Evolutionary conservation across 2,888 invertebrate genomes (phyloP), one percentile per base, ranked within the genome.

Genomic region (Lepetodrilus schrolli): DNA sequence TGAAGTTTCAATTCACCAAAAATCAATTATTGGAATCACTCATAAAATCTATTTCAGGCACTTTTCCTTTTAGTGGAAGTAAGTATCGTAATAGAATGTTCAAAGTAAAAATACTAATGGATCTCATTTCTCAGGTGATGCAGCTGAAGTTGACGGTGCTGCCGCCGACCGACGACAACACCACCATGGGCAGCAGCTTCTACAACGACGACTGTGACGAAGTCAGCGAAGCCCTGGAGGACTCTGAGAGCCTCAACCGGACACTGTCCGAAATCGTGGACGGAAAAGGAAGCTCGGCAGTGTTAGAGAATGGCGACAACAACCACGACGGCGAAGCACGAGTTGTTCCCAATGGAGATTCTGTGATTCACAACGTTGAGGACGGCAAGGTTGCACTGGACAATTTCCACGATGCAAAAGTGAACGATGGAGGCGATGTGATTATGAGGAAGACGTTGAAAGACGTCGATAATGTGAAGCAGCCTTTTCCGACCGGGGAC

Each of bases 221-320:
- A 26, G 80, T 84, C 65, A 80, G 80, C 26, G 79, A 80, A 20
- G 86, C 84, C 48, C 75, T 86, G 2, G 84, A 84, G 71, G 84
- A 86, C 75, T 86, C 87, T 2, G 85, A 86, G 71, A 85, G 80
- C 70, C 77, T 87, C 36, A 85, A 87, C 72, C 78, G 82, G 66
- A 87, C 87, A 7, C 78, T 87, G 65, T 83, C 86, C 0, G 87
- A 87, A 74, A 86, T 87, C 49, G 84, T 87, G 21, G 87, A 87
- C 68, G 86, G 87, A 4, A 85, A 68, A 2, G n/a, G 30, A 8
- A 26, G 68, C 47, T 47, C 68, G 8, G 21, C 30, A 23, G 21
- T 72, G 43, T 36, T 66, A 10, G 49, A 73, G 50, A 73, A 73
- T 5, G 66, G 73, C 38, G 50, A 68, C 26, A 38, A 68, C n/a